Evolutionary conservation across 1,140 invertebrate genomes (phyloP), one percentile per base, ranked within the genome.

Genomic region (Cydia strobilella): DNA sequence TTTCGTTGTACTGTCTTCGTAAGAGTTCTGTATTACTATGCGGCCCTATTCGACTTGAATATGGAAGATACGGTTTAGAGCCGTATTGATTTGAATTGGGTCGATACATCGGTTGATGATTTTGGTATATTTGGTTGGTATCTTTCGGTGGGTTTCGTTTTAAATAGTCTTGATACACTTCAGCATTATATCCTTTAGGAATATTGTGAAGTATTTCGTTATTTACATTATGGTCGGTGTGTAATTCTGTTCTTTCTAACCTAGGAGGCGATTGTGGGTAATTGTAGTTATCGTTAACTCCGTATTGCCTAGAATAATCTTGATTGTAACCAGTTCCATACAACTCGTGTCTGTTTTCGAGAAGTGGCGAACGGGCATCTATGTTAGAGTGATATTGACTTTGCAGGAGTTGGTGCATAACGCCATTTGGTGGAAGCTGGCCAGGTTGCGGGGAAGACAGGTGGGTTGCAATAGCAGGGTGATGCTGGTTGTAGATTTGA

Each of bases 1-100:
- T 85, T 83, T 94, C 94, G 77, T 94, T 94, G 74, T 94, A 95
- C 77, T 94, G 94, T 63, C 92, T 89, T 79, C 94, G 89, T 77
- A 95, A 84, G 45, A 94, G 82, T 65, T 94, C 93, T 7, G 94
- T 94, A 23, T 94, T 94, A 86, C 94, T 93, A 39, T 92, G 91
- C 13, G 87, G 86, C 74, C 89, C 93, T 85, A 93, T 91, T 84
- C 92, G 87, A 86, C 85, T 93, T 9, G 91, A 90, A 80, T 93
- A 93, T 31, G 92, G 92, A 72, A 93, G 83, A 77, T 93, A 93
- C 73, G 89, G 91, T 78, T 93, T 91, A 1, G 87, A 87, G 80
- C 88, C 88, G 69, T 91, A 90, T 72, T 93, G 90, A 80, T 90
- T 92, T 74, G 84, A 79, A 80, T 92, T 92, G 82, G 89, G 85